Base-by-base conservation (phyloP, 2,888 invertebrate species). In the Drosophila atroscutellata region DNA sequence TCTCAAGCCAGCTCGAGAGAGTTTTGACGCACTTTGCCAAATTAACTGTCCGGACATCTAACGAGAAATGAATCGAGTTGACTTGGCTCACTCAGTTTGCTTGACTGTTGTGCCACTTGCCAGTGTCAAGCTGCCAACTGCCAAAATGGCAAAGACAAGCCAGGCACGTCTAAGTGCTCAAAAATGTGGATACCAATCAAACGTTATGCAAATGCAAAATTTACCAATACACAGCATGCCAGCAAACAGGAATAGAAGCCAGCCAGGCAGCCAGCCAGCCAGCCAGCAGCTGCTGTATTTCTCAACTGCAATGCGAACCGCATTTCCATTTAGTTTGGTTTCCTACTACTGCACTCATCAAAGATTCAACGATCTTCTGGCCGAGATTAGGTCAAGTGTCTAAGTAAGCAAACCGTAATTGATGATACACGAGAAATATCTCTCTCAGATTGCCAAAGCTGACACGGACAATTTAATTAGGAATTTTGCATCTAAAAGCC, bases 191-290 rank as follows among this genome's bases (percentile, higher is more conserved):
- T 65, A 72, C 71, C 84, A 86, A 84, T 89, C 80, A 75, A 87
- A 80, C 61, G 82, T 77, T 90, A 90, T 83, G 83, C 79, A 90
- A 87, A 87, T 90, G 81, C 74, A 77, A 89, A 89, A 89, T 89
- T 82, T 82, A 83, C 72, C 89, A 78, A 83, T 62, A 70, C 61
- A 61, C 57, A 72, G 67, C 71, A 67, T 57, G 72, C 65, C 72
- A 42, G 47, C 63, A 36, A 15, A 28, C 20, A 55, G 54, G 34
- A 36, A 26, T 36, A 11, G 11, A 32, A 32, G 30, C 30, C 30
- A 32, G 30, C 8, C 30, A 30, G 26, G 26, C 26, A 26, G 9
- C 8, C 30, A 28, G 30, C 32, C 9, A 30, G 9, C 30, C 32
- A 64, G 37, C 52, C 61, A 63, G 60, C 82, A 77, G 79, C 72